Conservation (phyloP, 2,888 invertebrate genomes). For the Cryptocephalus moraei region DNA sequence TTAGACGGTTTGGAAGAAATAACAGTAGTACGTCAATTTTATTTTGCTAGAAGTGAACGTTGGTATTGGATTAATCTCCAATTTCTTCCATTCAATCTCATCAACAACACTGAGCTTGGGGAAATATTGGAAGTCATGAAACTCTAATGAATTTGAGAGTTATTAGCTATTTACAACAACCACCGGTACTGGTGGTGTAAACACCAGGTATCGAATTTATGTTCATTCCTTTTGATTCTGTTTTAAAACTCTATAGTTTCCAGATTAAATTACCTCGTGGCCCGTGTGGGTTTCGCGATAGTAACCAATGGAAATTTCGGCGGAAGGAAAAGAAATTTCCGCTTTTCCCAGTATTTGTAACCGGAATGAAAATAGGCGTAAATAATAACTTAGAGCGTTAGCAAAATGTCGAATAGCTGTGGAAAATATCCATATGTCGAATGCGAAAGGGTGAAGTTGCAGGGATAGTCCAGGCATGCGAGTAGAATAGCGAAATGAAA, state of each 20-base stretch:
- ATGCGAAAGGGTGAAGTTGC: no score
- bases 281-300: slow-evolving; percentile 7
- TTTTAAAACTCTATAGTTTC: slow-evolving; percentile 11
- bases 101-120: no score
- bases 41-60: slow-evolving; percentile 56
- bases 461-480: no score
- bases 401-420: no score
- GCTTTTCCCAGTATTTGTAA: slow-evolving; percentile 18
- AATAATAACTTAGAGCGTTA: background rate
- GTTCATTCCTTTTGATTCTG: slow-evolving; percentile 8
- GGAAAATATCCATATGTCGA: no score
- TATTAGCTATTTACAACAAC: slow-evolving; percentile 5
- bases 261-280: slow-evolving; percentile 3
- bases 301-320: slow-evolving; percentile 26
- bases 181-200: slow-evolving; percentile 15
- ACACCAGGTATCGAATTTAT: slow-evolving; percentile 13
- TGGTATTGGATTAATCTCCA: slow-evolving; percentile 27
- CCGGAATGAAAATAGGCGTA: background rate
- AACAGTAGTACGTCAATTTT: slow-evolving; percentile 55
- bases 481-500: no score
- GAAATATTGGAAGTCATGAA: no score
- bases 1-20: no score
- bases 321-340: slow-evolving; percentile 15
- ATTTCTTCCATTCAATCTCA: no score
- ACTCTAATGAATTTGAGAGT: no score